Evolutionary conservation across 2,888 invertebrate genomes (phyloP).

Genomic region (Nemurella pictetii): DNA sequence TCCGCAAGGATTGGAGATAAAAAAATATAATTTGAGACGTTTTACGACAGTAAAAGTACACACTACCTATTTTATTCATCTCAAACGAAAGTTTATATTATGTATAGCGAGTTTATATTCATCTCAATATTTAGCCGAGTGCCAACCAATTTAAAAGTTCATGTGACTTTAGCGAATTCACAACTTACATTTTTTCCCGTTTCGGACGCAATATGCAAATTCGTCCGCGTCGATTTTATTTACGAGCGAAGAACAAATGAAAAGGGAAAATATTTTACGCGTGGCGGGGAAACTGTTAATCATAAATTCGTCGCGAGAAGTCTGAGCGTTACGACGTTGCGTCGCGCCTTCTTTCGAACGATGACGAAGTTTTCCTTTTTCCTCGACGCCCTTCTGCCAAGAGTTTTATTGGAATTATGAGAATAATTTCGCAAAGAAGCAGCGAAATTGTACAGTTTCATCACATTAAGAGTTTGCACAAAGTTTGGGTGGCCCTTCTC

Average conservation of each 20-base stretch:
- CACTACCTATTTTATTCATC: too few species aligned
- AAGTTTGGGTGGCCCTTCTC: neutral
- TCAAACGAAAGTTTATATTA: too few species aligned
- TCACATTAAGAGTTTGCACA: neutral
- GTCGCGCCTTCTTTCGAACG: neutral
- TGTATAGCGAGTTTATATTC: too few species aligned
- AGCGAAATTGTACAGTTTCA: neutral
- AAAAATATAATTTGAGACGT: too few species aligned
- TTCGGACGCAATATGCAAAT: neutral
- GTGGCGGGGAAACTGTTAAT: neutral
- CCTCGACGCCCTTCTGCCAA: neutral
- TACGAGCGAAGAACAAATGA: neutral
- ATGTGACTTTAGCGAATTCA: neutral
- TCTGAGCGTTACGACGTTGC: too few species aligned
- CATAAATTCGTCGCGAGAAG: neutral
- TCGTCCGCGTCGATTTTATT: neutral
- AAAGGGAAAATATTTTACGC: neutral
- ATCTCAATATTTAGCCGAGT: too few species aligned
- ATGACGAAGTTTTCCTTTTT: neutral
- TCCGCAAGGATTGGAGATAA: too few species aligned
- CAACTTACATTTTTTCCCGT: neutral
- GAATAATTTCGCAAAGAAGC: neutral
- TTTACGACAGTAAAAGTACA: too few species aligned
- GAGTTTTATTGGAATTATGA: neutral
- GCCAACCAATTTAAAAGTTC: too few species aligned